These are phyloP conservation scores for Macrotrachela quadricornifera DNA, from an alignment of 1,140 invertebrate genomes.

Conservation along the genomic window DNA sequence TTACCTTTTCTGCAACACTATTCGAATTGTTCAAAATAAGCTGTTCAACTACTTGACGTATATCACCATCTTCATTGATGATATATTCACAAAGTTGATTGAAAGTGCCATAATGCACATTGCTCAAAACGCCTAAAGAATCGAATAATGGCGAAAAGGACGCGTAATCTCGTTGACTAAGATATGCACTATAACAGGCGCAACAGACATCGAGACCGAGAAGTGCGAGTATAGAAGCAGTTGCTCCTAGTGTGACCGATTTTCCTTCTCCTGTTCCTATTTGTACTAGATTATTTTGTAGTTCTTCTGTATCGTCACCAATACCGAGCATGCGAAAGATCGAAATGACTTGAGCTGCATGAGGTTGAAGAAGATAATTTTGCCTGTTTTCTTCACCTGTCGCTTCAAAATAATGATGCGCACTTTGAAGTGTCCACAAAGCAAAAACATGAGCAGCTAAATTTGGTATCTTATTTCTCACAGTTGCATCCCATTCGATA, in stretches of 20 bases:
- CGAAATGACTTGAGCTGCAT: not conserved
- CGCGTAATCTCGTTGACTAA: not conserved
- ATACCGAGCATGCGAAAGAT: not conserved
- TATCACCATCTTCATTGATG: not conserved
- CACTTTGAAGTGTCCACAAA: not conserved
- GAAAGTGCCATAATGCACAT: not conserved
- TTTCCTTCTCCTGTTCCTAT: not conserved
- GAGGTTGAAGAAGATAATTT: not conserved
- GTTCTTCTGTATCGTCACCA: not conserved
- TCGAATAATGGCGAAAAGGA: not conserved
- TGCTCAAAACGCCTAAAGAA: not conserved
- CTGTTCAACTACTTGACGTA: not conserved
- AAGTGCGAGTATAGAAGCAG: not conserved
- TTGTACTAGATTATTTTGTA: not conserved
- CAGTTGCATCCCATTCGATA: no score
- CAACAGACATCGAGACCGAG: not conserved
- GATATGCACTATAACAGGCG: not conserved
- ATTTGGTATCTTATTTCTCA: not conserved
- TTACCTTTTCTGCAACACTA: not conserved
- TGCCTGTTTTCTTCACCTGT: not conserved
- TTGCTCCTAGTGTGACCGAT: not conserved
- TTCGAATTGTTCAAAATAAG: not conserved
- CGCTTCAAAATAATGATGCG: not conserved
- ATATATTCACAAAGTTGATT: not conserved
- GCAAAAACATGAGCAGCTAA: not conserved